A percentile compares a stretch with the other conserved stretches of the same genome.
Evolutionary conservation across 2,888 invertebrate species (phyloP).

Genomic region (Temnothorax unifasciatus): DNA sequence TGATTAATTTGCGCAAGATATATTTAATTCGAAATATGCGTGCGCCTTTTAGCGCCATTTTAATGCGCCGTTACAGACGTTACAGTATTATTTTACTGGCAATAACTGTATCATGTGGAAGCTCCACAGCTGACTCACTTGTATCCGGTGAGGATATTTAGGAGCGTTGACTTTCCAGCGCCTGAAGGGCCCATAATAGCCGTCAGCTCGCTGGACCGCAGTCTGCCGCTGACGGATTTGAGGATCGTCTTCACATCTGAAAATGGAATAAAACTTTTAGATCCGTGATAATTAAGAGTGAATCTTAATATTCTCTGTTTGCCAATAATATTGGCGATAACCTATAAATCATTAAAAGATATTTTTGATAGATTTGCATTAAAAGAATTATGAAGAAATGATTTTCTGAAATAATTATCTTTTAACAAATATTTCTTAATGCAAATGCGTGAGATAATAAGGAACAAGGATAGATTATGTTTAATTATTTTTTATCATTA

Average conservation of each 20-base stretch:
- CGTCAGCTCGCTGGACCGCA: conserved; percentile 96
- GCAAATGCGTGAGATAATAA: neutral
- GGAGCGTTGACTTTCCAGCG: conserved; percentile 96
- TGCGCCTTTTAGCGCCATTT: neutral
- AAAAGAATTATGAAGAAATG: neutral
- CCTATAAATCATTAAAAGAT: neutral
- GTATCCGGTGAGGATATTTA: conserved; percentile 98
- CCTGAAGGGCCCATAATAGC: conserved; percentile 99
- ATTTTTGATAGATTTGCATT: neutral
- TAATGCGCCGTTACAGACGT: neutral
- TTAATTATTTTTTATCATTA: neutral
- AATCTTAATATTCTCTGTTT: neutral
- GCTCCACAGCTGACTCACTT: conserved; percentile 89
- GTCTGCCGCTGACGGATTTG: conserved; percentile 95
- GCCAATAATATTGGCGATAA: neutral
- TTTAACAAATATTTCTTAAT: conserved; percentile 3
- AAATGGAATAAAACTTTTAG: conserved; percentile 70
- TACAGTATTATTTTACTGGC: conserved; percentile 1
- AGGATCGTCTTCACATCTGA: conserved; percentile 95
- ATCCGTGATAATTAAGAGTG: neutral
- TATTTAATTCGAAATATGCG: neutral
- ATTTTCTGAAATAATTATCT: neutral
- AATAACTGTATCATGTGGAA: neutral
- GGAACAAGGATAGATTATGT: neutral
- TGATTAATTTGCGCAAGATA: neutral